These are phyloP conservation scores for Drosophila persimilis DNA, from an alignment of 1,140 invertebrate genomes.

Conservation along the genomic window DNA sequence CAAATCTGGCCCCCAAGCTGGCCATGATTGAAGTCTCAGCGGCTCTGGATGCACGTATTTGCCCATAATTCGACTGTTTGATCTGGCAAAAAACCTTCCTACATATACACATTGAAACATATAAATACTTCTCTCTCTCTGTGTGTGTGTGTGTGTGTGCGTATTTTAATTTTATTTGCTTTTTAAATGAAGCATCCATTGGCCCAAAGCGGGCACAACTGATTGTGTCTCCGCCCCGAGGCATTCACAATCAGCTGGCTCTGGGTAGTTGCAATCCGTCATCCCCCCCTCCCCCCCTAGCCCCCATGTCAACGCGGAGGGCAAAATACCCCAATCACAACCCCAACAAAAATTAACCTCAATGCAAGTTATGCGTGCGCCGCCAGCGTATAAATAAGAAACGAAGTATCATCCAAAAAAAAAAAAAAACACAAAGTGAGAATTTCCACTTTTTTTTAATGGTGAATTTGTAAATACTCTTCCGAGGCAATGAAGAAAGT, in stretches of 20 bases:
- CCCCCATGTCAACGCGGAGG: background rate
- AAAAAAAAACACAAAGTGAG: slow-evolving; percentile 44
- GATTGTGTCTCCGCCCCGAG: slow-evolving; percentile 67
- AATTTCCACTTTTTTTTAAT: background rate
- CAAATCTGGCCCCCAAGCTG: background rate
- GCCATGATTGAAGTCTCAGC: slow-evolving; percentile 41
- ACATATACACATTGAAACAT: background rate
- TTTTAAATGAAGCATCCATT: slow-evolving; percentile 76
- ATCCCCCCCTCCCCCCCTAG: slow-evolving; percentile 3
- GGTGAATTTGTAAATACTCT: background rate
- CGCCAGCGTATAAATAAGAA: slow-evolving; percentile 58
- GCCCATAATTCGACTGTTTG: slow-evolving; percentile 69
- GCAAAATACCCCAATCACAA: slow-evolving; percentile 29
- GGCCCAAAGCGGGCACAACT: slow-evolving; percentile 60
- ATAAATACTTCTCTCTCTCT: too few species aligned
- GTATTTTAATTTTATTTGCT: slow-evolving; percentile 81
- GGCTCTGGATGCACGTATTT: slow-evolving; percentile 43
- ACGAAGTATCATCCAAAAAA: slow-evolving; percentile 27
- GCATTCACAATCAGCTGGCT: slow-evolving; percentile 69
- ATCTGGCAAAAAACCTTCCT: slow-evolving; percentile 56
- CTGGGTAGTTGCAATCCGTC: slow-evolving; percentile 44
- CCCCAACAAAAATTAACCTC: slow-evolving; percentile 69
- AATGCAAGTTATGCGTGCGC: slow-evolving; percentile 73
- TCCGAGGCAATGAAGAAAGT: too few species aligned
- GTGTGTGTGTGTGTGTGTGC: slow-evolving; percentile 25